A percentile compares a stretch with the other conserved stretches of the same genome.
phyloP scores from a whole-genome alignment of 2,113 vertebrate species.

The Isichthys henryi region DNA sequence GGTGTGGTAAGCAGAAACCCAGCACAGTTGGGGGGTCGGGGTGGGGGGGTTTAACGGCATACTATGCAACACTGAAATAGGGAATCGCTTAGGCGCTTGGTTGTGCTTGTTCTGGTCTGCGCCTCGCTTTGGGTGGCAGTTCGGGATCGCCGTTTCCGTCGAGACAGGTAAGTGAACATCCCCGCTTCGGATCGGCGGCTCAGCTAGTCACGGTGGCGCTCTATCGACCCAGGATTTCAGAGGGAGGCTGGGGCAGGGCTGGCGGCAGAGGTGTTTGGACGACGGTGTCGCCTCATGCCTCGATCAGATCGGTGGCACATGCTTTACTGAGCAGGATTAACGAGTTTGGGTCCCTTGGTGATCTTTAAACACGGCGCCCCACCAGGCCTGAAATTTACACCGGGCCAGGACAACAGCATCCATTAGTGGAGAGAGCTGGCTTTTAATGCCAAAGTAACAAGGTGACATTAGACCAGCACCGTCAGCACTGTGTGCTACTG shows the following conservation, averaged over 20 bases:
- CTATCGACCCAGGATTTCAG: background rate
- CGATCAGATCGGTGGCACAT: background rate
- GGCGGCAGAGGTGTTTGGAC: background rate
- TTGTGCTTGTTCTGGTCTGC: background rate
- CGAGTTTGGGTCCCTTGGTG: background rate
- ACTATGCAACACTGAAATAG: background rate
- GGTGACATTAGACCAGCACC: background rate
- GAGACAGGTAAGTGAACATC: background rate
- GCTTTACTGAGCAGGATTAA: background rate
- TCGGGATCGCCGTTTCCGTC: background rate
- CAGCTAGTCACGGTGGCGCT: background rate
- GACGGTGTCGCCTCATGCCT: background rate
- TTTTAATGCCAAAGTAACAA: slow-evolving; percentile 7
- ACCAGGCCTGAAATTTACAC: slow-evolving; percentile 4
- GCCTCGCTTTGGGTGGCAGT: background rate
- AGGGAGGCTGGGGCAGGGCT: background rate
- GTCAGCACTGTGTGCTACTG: background rate
- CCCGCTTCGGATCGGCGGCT: background rate
- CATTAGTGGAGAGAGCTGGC: background rate
- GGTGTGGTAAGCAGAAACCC: background rate
- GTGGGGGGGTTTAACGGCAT: background rate
- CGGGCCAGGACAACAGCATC: background rate
- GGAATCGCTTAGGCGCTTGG: background rate
- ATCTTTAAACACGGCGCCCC: background rate
- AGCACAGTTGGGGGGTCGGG: background rate